Percentiles rank a stretch among this genome's conserved stretches.
These are phyloP conservation scores for Laupala kohalensis DNA, from an alignment of 1,140 invertebrate species.

Conservation along the genomic window DNA sequence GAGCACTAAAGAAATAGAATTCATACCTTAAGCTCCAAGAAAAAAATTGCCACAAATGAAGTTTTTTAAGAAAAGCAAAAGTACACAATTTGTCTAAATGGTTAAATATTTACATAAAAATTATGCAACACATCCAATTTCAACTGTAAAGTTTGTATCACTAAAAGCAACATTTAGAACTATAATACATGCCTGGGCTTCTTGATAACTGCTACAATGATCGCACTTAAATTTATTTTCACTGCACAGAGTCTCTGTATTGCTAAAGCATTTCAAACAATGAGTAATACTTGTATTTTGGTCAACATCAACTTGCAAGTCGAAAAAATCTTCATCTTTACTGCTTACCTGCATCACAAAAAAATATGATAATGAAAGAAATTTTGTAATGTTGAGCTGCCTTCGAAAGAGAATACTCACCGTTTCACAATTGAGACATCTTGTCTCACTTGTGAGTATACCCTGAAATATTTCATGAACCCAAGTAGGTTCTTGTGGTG, in stretches of 20 bases:
- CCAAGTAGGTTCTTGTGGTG: slow-evolving; percentile 81
- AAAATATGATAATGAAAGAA: too few species aligned
- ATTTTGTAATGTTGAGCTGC: too few species aligned
- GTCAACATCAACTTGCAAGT: slow-evolving; percentile 97
- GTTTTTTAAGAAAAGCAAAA: too few species aligned
- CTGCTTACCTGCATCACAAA: slow-evolving; percentile 57
- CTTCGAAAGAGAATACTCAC: too few species aligned
- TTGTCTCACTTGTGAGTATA: slow-evolving; percentile 95
- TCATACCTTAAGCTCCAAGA: too few species aligned
- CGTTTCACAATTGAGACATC: slow-evolving; percentile 98
- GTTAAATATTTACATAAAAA: too few species aligned
- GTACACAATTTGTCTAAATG: too few species aligned
- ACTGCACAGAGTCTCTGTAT: slow-evolving; percentile 96
- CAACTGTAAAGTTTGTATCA: too few species aligned
- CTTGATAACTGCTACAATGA: slow-evolving; percentile 97
- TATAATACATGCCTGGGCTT: slow-evolving; percentile 90
- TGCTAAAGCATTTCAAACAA: slow-evolving; percentile 93
- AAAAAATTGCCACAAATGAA: too few species aligned
- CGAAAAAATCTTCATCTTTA: slow-evolving; percentile 99
- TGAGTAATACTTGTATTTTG: slow-evolving; percentile 99
- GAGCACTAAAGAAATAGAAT: too few species aligned
- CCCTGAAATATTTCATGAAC: slow-evolving; percentile 99
- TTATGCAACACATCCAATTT: too few species aligned
- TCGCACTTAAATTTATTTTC: slow-evolving; percentile 99
- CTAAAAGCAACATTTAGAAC: too few species aligned